A percentile compares a stretch with the other conserved stretches of the same genome.
These are phyloP conservation scores for Drosophila suzukii DNA, from an alignment of 1,140 invertebrate genomes.

Conservation along the genomic window DNA sequence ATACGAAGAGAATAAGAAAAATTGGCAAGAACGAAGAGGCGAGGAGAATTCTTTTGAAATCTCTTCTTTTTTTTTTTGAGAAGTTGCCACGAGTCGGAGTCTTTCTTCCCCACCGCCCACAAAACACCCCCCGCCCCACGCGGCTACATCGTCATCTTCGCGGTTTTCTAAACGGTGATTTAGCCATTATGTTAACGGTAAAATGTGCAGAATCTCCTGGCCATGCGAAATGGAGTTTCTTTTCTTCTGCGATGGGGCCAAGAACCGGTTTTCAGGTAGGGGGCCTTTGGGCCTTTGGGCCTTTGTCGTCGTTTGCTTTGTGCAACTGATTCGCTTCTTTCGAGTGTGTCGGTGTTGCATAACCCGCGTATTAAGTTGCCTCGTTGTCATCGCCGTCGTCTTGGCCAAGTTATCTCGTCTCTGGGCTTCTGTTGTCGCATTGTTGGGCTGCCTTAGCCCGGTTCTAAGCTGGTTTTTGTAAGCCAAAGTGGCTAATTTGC, in stretches of 20 bases:
- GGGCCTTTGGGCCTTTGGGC: not conserved
- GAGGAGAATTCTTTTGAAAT: conserved; percentile 50
- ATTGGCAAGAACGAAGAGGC: conserved; percentile 45
- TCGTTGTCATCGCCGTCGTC: conserved; percentile 42
- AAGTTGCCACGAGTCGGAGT: conserved; percentile 15
- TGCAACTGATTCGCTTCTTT: conserved; percentile 41
- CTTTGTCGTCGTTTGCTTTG: conserved; percentile 39
- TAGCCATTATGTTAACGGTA: conserved; percentile 81
- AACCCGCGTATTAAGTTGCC: conserved; percentile 47
- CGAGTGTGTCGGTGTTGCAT: conserved; percentile 25
- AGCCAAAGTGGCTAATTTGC: conserved; percentile 14
- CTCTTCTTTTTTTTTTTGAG: conserved; percentile 4
- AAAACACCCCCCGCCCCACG: conserved; percentile 1
- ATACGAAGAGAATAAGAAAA: conserved; percentile 22
- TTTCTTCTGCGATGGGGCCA: conserved; percentile 6
- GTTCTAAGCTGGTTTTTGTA: conserved; percentile 33
- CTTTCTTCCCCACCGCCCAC: not conserved
- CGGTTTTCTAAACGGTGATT: conserved; percentile 80
- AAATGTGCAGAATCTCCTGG: conserved; percentile 72
- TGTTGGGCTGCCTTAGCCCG: conserved; percentile 15
- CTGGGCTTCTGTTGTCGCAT: conserved; percentile 23
- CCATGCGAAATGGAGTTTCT: conserved; percentile 51
- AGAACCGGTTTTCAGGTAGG: conserved; percentile 38
- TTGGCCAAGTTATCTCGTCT: conserved; percentile 39
- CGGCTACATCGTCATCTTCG: conserved; percentile 45